Evolutionary conservation across 2,888 invertebrate genomes (phyloP).

Genomic region (Glyphotaelius pellucidus): DNA sequence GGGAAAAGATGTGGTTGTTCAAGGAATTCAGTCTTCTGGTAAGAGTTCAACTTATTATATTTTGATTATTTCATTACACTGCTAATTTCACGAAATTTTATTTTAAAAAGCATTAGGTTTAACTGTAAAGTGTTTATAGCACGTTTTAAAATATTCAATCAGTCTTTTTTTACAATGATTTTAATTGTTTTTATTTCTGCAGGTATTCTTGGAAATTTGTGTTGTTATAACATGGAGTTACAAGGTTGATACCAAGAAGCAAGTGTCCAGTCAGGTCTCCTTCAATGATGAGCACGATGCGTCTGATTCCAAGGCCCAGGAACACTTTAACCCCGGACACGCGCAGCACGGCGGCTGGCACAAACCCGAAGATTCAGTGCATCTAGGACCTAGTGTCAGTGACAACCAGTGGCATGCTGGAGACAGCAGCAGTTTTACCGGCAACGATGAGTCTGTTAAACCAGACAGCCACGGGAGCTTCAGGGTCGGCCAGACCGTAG

Average conservation of each 20-base stretch:
- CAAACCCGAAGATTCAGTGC: conserved; percentile 51
- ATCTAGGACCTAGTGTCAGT: conserved; percentile 20
- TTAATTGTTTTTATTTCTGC: conserved; percentile 22
- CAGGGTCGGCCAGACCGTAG: conserved; percentile 30
- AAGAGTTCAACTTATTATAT: neutral
- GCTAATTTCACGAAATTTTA: neutral
- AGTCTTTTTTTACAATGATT: neutral
- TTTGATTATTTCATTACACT: neutral
- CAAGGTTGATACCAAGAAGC: conserved; percentile 52
- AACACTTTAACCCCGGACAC: conserved; percentile 59
- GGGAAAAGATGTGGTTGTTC: conserved; percentile 58
- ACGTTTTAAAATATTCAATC: neutral
- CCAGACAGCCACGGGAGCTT: conserved; percentile 48
- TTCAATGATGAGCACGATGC: conserved; percentile 5
- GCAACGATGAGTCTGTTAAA: neutral
- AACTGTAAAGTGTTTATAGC: neutral
- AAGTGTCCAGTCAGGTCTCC: neutral
- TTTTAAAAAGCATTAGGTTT: neutral
- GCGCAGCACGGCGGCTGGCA: conserved; percentile 60
- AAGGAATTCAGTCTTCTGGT: conserved; percentile 58
- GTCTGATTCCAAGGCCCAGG: conserved; percentile 10
- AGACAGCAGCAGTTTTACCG: conserved; percentile 17
- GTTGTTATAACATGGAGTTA: conserved; percentile 21
- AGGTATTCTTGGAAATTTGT: conserved; percentile 52
- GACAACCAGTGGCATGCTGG: conserved; percentile 55